These are phyloP conservation scores for Phallusia fumigata DNA, from an alignment of 23 tunicate species.

Conservation along the genomic window DNA sequence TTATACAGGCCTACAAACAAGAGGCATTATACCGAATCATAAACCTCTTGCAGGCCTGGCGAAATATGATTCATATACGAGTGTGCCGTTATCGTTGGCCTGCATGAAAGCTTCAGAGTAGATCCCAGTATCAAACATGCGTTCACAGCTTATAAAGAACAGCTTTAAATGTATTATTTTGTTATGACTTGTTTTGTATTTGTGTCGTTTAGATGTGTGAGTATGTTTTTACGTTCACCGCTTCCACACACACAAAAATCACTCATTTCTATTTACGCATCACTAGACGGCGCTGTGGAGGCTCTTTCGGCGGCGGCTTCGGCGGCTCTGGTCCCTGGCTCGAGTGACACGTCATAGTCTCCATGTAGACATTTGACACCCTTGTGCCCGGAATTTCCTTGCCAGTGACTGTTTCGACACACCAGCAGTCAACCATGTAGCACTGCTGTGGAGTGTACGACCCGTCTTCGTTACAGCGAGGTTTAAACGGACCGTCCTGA, in stretches of 20 bases:
- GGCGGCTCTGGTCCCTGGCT: background rate
- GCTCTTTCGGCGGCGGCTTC: constrained; percentile 3
- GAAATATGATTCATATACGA: too few relatives aligned
- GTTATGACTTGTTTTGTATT: too few relatives aligned
- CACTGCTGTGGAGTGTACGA: constrained; percentile 20
- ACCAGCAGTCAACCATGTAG: constrained; percentile 52
- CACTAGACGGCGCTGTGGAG: background rate
- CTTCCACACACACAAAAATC: too few relatives aligned
- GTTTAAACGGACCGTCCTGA: constrained; percentile 46
- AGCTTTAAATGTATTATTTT: too few relatives aligned
- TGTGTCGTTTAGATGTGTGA: too few relatives aligned
- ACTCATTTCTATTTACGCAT: background rate
- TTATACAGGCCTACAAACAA: background rate
- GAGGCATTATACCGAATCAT: too few relatives aligned
- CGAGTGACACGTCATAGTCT: constrained; percentile 19
- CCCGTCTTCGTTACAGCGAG: constrained; percentile 35
- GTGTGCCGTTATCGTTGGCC: too few relatives aligned
- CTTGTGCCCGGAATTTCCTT: constrained; percentile 41
- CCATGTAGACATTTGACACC: background rate
- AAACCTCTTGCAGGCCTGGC: too few relatives aligned
- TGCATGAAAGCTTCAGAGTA: too few relatives aligned
- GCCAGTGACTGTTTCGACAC: constrained; percentile 27
- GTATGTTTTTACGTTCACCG: too few relatives aligned
- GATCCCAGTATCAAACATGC: too few relatives aligned
- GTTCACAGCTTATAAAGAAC: too few relatives aligned